These are phyloP conservation scores for Ferrisia virgata DNA, from an alignment of 2,888 invertebrate genomes.

Conservation along the genomic window DNA sequence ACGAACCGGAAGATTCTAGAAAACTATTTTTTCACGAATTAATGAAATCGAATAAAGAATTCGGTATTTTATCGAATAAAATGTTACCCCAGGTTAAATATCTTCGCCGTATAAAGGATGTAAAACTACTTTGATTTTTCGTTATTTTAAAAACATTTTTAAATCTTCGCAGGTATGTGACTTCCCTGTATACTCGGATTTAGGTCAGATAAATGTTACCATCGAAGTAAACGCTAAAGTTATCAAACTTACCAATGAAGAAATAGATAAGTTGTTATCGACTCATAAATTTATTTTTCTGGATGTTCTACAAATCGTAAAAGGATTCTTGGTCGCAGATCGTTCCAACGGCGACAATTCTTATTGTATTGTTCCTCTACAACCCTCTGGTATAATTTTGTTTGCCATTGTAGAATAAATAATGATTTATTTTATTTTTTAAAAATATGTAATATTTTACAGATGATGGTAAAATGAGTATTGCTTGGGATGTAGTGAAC, in stretches of 20 bases:
- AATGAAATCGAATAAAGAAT: slow-evolving; percentile 58
- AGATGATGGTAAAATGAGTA: not conserved
- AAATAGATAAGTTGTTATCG: slow-evolving; percentile 28
- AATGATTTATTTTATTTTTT: not conserved
- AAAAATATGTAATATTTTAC: not conserved
- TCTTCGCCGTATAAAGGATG: not conserved
- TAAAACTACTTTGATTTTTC: not conserved
- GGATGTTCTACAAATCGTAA: slow-evolving; percentile 56
- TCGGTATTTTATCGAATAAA: slow-evolving; percentile 65
- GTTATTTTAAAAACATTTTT: slow-evolving; percentile 47
- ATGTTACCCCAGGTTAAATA: slow-evolving; percentile 56
- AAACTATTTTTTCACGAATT: slow-evolving; percentile 58
- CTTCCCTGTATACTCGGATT: slow-evolving; percentile 72
- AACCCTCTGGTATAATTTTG: not conserved
- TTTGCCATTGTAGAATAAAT: not conserved
- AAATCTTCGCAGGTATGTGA: slow-evolving; percentile 54
- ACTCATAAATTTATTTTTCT: slow-evolving; percentile 47
- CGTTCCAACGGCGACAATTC: slow-evolving; percentile 41
- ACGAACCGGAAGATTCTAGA: slow-evolving; percentile 55
- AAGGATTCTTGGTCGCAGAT: slow-evolving; percentile 51
- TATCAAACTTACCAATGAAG: slow-evolving; percentile 18
- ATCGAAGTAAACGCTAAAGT: slow-evolving; percentile 48
- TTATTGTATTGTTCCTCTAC: slow-evolving; percentile 55
- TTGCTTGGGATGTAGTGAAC: slow-evolving; percentile 33
- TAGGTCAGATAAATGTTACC: slow-evolving; percentile 59